A percentile compares a stretch with the other conserved stretches of the same genome.
These are phyloP conservation scores for Malurus elegans DNA, from an alignment of 2,113 vertebrate species.

Conservation along the genomic window DNA sequence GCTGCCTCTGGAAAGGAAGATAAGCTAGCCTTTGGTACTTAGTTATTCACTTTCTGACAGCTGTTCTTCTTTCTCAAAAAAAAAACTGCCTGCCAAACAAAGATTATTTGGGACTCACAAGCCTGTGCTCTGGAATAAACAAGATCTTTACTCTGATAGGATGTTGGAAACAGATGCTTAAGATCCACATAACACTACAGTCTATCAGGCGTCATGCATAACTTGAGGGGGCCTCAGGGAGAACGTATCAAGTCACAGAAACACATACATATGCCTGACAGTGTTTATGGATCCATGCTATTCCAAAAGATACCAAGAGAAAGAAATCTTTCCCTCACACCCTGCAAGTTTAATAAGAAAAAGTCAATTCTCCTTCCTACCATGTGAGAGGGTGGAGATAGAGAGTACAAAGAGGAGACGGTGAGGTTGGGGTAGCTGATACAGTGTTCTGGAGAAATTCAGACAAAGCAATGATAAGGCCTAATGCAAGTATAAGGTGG, in stretches of 20 bases:
- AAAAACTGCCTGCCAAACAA: neutral
- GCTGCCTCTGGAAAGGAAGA: constrained; percentile 18
- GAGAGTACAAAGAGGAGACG: neutral
- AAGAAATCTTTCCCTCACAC: neutral
- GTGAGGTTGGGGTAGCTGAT: neutral
- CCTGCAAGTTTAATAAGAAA: neutral
- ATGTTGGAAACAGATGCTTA: neutral
- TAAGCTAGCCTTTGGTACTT: constrained; percentile 1
- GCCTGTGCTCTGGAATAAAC: neutral
- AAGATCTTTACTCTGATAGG: neutral
- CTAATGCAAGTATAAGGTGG: neutral
- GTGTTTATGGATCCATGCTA: neutral
- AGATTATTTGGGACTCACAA: constrained; percentile 16
- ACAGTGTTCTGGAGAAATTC: neutral
- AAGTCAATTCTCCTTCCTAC: neutral
- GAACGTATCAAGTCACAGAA: neutral
- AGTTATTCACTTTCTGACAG: neutral
- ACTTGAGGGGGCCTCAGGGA: neutral
- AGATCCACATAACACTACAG: neutral
- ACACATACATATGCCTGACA: neutral
- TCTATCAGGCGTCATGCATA: neutral
- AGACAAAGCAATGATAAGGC: neutral
- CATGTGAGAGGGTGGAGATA: neutral
- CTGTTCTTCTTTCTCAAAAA: neutral
- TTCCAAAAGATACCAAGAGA: neutral